Percentiles rank a stretch among this genome's conserved stretches.
These are phyloP conservation scores for Micropoecilia bifurca DNA, from an alignment of 2,797 vertebrate species.

Conservation along the genomic window DNA sequence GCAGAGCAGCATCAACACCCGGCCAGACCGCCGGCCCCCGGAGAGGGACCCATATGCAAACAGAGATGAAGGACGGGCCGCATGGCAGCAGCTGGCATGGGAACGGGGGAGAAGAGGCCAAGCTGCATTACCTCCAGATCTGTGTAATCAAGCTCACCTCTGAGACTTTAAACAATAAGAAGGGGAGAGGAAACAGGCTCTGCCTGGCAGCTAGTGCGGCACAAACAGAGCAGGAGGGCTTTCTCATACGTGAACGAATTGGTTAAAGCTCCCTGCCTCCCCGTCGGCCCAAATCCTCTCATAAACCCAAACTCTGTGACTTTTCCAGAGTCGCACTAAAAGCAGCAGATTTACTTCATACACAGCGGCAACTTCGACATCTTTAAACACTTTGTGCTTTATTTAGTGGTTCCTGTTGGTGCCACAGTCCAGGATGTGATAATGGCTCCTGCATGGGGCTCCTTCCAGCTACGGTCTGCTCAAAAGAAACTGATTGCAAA, in stretches of 20 bases:
- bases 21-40: conserved; percentile 51
- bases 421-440: conserved; percentile 52
- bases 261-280: conserved; percentile 33
- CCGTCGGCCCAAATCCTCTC: conserved; percentile 56
- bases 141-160: conserved; percentile 79
- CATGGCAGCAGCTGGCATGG: conserved; percentile 69
- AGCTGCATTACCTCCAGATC: conserved; percentile 75
- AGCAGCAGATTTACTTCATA: conserved; percentile 69
- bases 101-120: conserved; percentile 48
- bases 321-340: conserved; percentile 52
- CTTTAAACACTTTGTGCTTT: conserved; percentile 70
- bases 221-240: conserved; percentile 65
- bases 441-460: conserved; percentile 44
- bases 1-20: conserved; percentile 69
- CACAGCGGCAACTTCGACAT: conserved; percentile 72
- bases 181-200: conserved; percentile 57
- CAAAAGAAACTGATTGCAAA: conserved; percentile 27
- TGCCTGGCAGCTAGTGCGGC: conserved; percentile 69
- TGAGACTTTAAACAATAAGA: conserved; percentile 68
- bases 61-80: conserved; percentile 48
- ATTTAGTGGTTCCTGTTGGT: conserved; percentile 63
- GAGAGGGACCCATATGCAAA: conserved; percentile 55
- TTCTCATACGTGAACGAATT: conserved; percentile 58
- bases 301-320: conserved; percentile 70
- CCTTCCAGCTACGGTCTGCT: conserved; percentile 24